Conservation (phyloP, 2,797 vertebrate species). For the Xiphophorus birchmanni region DNA sequence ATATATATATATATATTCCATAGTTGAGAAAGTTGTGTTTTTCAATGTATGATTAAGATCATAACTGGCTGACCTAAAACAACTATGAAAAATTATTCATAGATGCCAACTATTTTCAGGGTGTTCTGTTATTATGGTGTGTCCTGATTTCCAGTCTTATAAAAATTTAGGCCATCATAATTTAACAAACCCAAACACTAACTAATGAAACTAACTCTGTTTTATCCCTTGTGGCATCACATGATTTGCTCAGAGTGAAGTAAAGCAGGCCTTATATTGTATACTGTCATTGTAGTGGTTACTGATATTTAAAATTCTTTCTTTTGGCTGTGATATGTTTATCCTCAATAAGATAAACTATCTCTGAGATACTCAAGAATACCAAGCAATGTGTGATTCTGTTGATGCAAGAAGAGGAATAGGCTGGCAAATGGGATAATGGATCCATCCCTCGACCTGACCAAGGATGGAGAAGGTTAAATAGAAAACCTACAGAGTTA, state of each 20-base stretch:
- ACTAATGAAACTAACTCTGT: too few species aligned
- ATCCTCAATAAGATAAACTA: not conserved
- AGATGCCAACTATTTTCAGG: not conserved
- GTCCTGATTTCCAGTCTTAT: not conserved
- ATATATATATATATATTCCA: not conserved
- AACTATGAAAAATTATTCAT: not conserved
- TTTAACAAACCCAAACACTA: not conserved
- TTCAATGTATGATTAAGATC: not conserved
- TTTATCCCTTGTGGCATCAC: not conserved
- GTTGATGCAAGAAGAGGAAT: not conserved
- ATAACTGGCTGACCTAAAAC: not conserved
- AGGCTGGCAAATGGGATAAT: not conserved
- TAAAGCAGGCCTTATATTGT: not conserved
- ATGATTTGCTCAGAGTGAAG: not conserved
- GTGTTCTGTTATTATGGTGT: slow-evolving; percentile 2
- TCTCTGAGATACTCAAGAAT: slow-evolving; percentile 1
- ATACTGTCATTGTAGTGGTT: not conserved
- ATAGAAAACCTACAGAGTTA: not conserved
- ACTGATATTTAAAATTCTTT: not conserved
- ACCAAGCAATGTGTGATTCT: not conserved
- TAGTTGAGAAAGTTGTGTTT: not conserved
- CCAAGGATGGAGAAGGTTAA: not conserved
- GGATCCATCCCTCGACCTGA: not conserved
- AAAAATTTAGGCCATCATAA: not conserved
- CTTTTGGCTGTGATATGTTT: not conserved